Base-by-base conservation (phyloP, 2,888 invertebrate genomes). In the Andrena minutula region DNA sequence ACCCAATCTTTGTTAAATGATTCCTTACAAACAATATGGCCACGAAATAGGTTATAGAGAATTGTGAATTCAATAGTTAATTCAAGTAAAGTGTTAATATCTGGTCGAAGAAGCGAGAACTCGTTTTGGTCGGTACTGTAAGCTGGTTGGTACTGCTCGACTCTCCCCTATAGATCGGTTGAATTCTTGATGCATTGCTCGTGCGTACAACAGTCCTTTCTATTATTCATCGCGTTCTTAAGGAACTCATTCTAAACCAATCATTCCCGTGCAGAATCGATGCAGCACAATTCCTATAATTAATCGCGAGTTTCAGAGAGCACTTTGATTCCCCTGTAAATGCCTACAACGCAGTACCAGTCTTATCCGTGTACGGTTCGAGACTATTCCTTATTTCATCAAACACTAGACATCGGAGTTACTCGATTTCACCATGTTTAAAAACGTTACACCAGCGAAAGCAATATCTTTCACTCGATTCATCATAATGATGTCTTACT, bases 401-500 rank as follows among this genome's bases (percentile, higher is more conserved):
- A 30, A n/a, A 30, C 30, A 28, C 2, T n/a, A 7, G 0, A 2
- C 4, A n/a, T 2, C n/a, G 7, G 2, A 3, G 10, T 12, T 32
- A 41, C 12, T 41, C 12, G 12, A 4, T 12, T 41, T 3, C 1
- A 12, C 3, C 41, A 74, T 74, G 58, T 74, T 68, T 3, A 12
- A 12, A 32, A 68, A 35, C 16, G 53, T 63, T 30, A 68, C 63
- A 8, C 70, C 83, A 2, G 76, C 73, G n/a, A 74, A 10, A 6
- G 86, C 83, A 0, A 56, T 88, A 2, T 0, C 7, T 2, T 82
- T 87, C 49, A 83, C 76, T 3, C 82, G 81, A 56, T 7, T 72
- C 8, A 84, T 80, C 58, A 70, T 82, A 1, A 16, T 26, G 8
- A n/a, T 87, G 12, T 63, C 64, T 0, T 71, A 76, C 4, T 58